These are phyloP conservation scores for Epizoanthus rinbou DNA, from an alignment of 92 coral and sea anemone genomes.

Conservation along the genomic window DNA sequence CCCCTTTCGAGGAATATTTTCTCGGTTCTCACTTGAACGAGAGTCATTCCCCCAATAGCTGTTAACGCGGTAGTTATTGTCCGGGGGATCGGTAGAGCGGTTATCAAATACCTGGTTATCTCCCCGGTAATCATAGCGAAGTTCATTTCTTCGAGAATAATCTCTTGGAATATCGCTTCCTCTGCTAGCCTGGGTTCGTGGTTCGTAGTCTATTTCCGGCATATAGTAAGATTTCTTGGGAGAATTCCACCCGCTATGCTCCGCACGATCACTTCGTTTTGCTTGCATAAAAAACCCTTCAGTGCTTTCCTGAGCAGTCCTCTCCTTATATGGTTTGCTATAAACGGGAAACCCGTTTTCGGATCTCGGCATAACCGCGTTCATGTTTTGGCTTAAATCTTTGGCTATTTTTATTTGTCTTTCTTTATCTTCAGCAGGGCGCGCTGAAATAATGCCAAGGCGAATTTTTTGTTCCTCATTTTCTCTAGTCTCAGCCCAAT, in stretches of 20 bases:
- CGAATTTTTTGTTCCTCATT: constrained; percentile 27
- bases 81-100: background rate
- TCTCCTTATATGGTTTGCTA: constrained; percentile 30
- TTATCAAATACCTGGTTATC: background rate
- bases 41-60: background rate
- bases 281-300: constrained; percentile 37
- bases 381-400: background rate
- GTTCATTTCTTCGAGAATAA: background rate
- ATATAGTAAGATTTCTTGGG: background rate
- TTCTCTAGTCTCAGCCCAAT: background rate
- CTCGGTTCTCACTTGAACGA: background rate
- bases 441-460: constrained; percentile 19
- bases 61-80: background rate
- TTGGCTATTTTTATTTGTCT: background rate
- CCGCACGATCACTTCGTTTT: background rate
- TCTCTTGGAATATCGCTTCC: background rate
- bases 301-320: constrained; percentile 1
- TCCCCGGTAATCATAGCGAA: background rate
- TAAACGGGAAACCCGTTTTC: background rate
- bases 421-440: constrained; percentile 27
- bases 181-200: background rate
- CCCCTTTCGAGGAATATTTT: background rate
- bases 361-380: background rate
- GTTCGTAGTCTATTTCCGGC: constrained; percentile 37
- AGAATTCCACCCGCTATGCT: no score